Conservation (phyloP, 2,888 invertebrate species). For the Calameuta idolon region DNA sequence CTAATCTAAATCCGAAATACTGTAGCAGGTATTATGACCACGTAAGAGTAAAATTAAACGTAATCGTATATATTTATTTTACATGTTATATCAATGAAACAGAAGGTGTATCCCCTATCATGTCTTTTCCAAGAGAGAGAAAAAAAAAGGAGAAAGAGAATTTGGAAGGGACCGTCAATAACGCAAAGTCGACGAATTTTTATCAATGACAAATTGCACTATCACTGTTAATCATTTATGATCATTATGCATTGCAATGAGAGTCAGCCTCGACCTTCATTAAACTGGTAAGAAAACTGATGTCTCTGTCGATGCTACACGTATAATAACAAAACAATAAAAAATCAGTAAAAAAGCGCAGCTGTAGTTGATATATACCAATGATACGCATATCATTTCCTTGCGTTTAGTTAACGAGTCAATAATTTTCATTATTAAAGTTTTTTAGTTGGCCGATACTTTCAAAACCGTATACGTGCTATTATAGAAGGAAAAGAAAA, state of each 20-base stretch:
- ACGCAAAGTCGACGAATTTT: not conserved
- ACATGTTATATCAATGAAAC: conserved; percentile 45
- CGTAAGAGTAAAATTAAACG: conserved; percentile 54
- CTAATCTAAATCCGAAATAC: conserved; percentile 65
- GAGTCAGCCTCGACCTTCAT: not conserved
- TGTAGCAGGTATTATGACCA: conserved; percentile 66
- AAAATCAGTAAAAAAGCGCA: conserved; percentile 30
- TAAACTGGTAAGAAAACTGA: not conserved
- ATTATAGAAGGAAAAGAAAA: not conserved
- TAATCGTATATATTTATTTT: conserved; percentile 54
- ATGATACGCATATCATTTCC: not conserved
- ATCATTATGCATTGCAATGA: not conserved
- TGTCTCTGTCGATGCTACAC: not conserved
- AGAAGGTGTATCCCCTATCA: conserved; percentile 7
- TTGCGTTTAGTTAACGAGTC: not conserved
- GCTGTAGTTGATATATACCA: not conserved
- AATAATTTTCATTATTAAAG: not conserved
- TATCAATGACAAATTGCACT: not conserved
- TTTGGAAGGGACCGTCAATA: not conserved
- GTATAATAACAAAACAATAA: conserved; percentile 28
- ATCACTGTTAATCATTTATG: not conserved
- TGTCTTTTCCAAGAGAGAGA: conserved; percentile 30
- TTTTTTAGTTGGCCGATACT: not conserved
- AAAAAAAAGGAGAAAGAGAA: conserved; percentile 30
- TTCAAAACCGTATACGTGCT: not conserved